Percentiles rank a stretch among this genome's conserved stretches.
These are phyloP conservation scores for Scleropages formosus DNA, from an alignment of 2,797 vertebrate genomes.

Conservation along the genomic window DNA sequence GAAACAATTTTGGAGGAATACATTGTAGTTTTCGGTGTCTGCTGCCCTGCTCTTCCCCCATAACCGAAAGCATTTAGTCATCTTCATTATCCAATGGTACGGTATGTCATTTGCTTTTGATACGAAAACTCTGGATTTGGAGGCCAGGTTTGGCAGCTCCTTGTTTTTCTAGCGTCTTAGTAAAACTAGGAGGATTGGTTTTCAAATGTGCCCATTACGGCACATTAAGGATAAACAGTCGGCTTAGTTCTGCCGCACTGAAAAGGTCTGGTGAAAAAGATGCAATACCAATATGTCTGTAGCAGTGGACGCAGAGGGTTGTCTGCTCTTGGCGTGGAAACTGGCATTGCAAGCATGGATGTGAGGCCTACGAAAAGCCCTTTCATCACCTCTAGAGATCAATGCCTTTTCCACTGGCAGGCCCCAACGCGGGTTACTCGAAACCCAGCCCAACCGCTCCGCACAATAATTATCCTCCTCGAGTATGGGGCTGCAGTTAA, in stretches of 20 bases:
- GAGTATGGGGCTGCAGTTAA: not conserved
- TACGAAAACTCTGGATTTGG: not conserved
- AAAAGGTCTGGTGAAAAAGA: not conserved
- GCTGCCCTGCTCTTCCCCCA: not conserved
- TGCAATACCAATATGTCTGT: not conserved
- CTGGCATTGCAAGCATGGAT: not conserved
- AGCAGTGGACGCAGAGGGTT: not conserved
- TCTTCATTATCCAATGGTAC: not conserved
- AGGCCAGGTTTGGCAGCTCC: not conserved
- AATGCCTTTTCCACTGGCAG: not conserved
- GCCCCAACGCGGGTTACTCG: not conserved
- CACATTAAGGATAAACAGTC: not conserved
- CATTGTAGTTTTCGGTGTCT: not conserved
- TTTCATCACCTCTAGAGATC: conserved; percentile 19
- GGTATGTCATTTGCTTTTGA: not conserved
- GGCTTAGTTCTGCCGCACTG: not conserved
- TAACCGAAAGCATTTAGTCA: not conserved
- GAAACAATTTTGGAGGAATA: not conserved
- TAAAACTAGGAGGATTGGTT: not conserved
- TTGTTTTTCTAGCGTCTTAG: not conserved
- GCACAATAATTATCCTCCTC: not conserved
- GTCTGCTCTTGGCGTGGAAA: not conserved
- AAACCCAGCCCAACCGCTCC: not conserved
- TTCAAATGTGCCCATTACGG: not conserved
- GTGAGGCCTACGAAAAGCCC: not conserved